A percentile compares a stretch with the other conserved stretches of the same genome.
Evolutionary conservation across 2,113 vertebrate species (phyloP).

Genomic region (Hiodon tergisus): DNA sequence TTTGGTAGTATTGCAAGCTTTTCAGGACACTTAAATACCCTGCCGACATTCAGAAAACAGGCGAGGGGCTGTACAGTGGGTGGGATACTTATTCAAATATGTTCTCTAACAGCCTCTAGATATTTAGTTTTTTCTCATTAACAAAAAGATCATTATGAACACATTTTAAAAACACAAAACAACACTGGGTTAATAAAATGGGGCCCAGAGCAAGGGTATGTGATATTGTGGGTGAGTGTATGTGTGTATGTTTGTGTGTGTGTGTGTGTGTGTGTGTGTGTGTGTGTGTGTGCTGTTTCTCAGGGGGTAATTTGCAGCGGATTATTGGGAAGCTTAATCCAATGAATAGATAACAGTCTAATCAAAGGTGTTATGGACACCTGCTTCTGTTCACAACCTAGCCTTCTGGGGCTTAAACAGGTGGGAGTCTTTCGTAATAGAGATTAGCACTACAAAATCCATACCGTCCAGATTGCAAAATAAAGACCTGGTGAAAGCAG

Average conservation of each 20-base stretch:
- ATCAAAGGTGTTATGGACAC: not conserved
- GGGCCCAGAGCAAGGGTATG: too few species aligned
- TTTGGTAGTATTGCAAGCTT: too few species aligned
- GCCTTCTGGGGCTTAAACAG: not conserved
- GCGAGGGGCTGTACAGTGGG: too few species aligned
- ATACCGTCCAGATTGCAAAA: not conserved
- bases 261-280: constrained; percentile 6
- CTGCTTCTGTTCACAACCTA: not conserved
- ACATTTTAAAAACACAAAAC: too few species aligned
- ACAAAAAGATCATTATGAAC: too few species aligned
- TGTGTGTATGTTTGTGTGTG: constrained; percentile 11
- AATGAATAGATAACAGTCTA: not conserved
- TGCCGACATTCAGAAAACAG: too few species aligned
- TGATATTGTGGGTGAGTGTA: too few species aligned
- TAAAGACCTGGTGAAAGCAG: not conserved
- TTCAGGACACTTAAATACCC: too few species aligned
- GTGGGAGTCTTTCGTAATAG: not conserved
- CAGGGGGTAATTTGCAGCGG: not conserved
- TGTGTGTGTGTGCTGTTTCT: not conserved
- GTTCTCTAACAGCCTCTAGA: too few species aligned
- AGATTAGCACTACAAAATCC: not conserved
- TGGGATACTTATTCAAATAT: too few species aligned
- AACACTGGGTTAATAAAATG: too few species aligned
- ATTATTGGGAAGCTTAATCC: not conserved
- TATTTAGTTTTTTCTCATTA: too few species aligned